These are phyloP conservation scores for Desmodus rotundus DNA, from an alignment of 2,113 vertebrate genomes.

Conservation along the genomic window DNA sequence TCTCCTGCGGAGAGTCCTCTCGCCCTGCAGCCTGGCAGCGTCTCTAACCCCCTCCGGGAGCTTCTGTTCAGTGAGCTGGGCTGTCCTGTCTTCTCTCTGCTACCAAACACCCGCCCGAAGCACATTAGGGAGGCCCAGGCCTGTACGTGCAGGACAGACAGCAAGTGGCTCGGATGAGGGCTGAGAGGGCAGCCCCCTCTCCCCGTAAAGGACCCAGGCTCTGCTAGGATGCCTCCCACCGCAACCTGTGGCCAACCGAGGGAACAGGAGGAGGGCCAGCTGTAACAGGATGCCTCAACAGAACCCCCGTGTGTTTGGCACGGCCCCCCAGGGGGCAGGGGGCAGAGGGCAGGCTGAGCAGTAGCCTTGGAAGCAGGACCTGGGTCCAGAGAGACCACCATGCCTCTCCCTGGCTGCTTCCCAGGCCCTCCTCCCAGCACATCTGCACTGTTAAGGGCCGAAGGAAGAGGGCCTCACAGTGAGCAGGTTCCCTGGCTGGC, in stretches of 20 bases:
- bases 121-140: not conserved
- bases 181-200: not conserved
- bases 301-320: not conserved
- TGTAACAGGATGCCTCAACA: not conserved
- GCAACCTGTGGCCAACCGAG: not conserved
- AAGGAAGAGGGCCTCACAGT: not conserved
- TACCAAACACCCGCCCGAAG: not conserved
- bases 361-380: not conserved
- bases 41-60: not conserved
- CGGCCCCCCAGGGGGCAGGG: not conserved
- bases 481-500: not conserved
- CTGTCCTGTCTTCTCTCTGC: not conserved
- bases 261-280: not conserved
- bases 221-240: not conserved
- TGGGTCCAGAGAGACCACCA: not conserved
- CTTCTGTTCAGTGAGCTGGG: not conserved
- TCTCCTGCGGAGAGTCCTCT: not conserved
- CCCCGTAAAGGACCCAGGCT: no score
- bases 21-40: fast-evolving
- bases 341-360: not conserved
- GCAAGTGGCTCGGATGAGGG: not conserved
- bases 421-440: not conserved
- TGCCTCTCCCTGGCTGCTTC: not conserved
- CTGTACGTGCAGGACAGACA: not conserved
- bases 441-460: not conserved